Base-by-base conservation (phyloP, 2,888 invertebrate species). In the Drosophila suboccidentalis region DNA sequence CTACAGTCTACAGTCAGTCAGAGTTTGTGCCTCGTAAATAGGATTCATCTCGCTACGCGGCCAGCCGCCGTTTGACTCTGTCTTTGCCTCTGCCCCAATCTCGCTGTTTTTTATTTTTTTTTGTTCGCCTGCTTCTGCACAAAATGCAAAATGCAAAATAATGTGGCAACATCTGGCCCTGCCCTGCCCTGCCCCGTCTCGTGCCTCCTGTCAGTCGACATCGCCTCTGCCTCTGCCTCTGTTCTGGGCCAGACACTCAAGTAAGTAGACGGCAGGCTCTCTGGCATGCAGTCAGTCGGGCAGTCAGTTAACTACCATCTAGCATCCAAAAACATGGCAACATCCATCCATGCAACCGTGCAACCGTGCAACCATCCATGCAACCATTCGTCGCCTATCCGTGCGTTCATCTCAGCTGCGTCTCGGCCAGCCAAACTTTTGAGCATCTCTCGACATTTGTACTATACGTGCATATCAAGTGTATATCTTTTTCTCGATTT, bases 131-230 rank as follows among this genome's bases (percentile, higher is more conserved):
- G n/a, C n/a, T 71, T 61, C 72, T 80, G 78, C 87, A 78, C 75
- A 78, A 89, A 87, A 87, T 89, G 83, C 75, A 78, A 89, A 87
- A 87, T 89, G 83, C 87, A 89, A 84, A 84, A 89, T 84, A 84
- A 82, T 80, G 79, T 79, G 79, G 76, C 79, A 78, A 69, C 71
- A 67, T 75, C 78, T 68, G 55, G 74, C 68, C 74, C 69, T 53
- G 55, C 64, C 64, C 58, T 1, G 11, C 58, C 36, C 11, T 41
- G 44, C 32, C 2, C 26, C 10, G 32, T 10, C 17, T 5, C 49
- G 9, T 15, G 8, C 15, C 15, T 49, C 4, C 46, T 36, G n/a
- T 22, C 68, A 63, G 70, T 55, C 61, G 51, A 55, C 70, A 53
- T 75, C 50, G 76, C 80, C 86, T 82, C 80, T 71, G 80, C 75